Percentiles rank a stretch among this genome's conserved stretches.
Conservation (phyloP, 2,113 vertebrate species). For the Ginglymostoma cirratum region DNA sequence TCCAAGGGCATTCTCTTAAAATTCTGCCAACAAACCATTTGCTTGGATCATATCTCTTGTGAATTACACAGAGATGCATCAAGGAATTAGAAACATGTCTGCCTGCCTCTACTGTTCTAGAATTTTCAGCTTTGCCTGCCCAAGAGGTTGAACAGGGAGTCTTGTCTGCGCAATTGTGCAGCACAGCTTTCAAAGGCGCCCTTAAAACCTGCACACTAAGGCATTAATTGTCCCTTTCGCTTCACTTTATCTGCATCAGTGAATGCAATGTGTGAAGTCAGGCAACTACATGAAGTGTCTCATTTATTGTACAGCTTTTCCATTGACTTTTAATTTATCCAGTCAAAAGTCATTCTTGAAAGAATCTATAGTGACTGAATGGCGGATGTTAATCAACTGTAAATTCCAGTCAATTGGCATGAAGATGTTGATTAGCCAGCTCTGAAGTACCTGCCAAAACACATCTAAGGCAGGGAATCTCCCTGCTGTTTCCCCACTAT, state of each 20-base stretch:
- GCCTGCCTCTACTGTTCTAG: constrained; percentile 1
- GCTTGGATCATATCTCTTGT: constrained; percentile 21
- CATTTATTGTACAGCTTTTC: constrained; percentile 39
- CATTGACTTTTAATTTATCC: constrained; percentile 52
- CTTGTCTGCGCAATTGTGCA: constrained; percentile 29
- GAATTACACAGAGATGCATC: not conserved
- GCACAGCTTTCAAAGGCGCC: constrained; percentile 43
- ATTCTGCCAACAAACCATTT: not conserved
- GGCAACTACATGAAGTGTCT: constrained; percentile 47
- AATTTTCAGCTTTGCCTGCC: not conserved
- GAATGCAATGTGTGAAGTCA: constrained; percentile 50
- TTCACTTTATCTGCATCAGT: constrained; percentile 58
- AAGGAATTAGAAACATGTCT: constrained; percentile 1
- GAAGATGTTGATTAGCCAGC: constrained; percentile 42
- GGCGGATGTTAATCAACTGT: constrained; percentile 53
- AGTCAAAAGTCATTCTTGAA: constrained; percentile 55
- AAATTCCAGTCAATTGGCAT: constrained; percentile 45
- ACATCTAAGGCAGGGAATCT: constrained; percentile 8
- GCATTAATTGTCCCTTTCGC: constrained; percentile 57
- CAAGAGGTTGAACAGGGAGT: not conserved
- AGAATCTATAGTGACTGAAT: constrained; percentile 48
- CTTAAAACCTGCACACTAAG: constrained; percentile 50
- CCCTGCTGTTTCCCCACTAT: not conserved
- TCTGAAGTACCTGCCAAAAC: constrained; percentile 55
- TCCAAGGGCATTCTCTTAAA: not conserved